Evolutionary conservation across 2,888 invertebrate genomes (phyloP), one percentile per base, ranked within the genome.

Genomic region (Hoplodrina ambigua): DNA sequence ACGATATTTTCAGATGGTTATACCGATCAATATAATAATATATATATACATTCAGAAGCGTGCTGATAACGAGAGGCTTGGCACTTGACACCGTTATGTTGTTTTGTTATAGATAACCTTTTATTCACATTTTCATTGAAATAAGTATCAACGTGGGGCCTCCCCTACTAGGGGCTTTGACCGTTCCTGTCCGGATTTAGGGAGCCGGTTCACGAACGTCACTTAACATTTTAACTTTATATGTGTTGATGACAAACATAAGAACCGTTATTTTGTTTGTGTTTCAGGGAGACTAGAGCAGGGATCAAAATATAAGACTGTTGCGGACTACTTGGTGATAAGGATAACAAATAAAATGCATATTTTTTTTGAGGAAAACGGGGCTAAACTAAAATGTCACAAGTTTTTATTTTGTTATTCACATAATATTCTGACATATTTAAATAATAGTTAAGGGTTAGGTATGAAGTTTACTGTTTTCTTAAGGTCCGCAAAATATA

Each of bases 91-190:
- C 66, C 60, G 65, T 72, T 84, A 62, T 57, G 81, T 68, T 65
- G 76, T 72, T 61, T 56, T 73, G 67, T 30, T 69, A 66, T 64
- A 63, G 82, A 73, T 83, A 83, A 81, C 82, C 80, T 71, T 81
- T 81, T 69, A 72, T 72, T 64, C 81, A 65, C 56, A 61, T 63
- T 81, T 71, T 65, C 64, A 81, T 50, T 59, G 64, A 69, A 62
- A 58, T 63, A 50, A n/a, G 44, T 58, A 63, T 69, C 67, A 33
- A 72, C 46, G 19, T 65, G 69, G 79, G 73, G 76, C 65, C 50
- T 62, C 67, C 81, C 69, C 69, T 62, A 33, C 56, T 56, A 60
- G 50, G 74, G 79, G 69, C 72, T 72, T 56, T 69, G 80, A 69
- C 75, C 75, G 71, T 25, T 46, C 15, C 55, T 69, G 57, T 58